A percentile compares a stretch with the other conserved stretches of the same genome.
phyloP scores from a whole-genome alignment of 2,113 vertebrate species.

The Galbula dea region DNA sequence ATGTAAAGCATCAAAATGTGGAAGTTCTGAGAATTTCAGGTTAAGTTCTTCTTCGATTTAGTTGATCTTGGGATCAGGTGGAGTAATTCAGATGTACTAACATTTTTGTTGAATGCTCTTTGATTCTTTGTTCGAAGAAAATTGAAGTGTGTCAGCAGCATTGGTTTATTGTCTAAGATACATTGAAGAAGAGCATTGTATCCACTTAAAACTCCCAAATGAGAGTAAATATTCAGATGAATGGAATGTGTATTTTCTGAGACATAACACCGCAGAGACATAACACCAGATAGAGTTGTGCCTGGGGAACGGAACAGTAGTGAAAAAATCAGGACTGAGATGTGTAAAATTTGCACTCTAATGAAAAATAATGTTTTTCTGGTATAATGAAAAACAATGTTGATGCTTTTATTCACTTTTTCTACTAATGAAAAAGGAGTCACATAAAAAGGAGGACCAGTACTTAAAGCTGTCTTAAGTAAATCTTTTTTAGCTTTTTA shows the following conservation, averaged over 20 bases:
- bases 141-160: background rate
- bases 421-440: constrained; percentile 2
- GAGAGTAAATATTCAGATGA: background rate
- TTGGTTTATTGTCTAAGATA: background rate
- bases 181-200: background rate
- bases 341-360: background rate
- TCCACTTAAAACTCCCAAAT: background rate
- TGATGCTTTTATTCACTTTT: constrained; percentile 17
- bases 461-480: background rate
- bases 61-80: background rate
- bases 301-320: constrained; percentile 5
- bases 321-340: background rate
- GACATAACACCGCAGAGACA: background rate
- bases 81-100: background rate
- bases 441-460: background rate
- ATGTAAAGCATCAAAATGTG: background rate
- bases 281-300: background rate
- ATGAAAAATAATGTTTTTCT: constrained; percentile 11
- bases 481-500: constrained; percentile 1
- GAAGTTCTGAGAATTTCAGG: background rate
- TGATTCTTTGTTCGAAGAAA: background rate
- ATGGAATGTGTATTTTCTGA: background rate
- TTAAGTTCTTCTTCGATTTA: background rate
- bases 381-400: background rate
- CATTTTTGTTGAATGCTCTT: background rate